Conservation (phyloP, 37 sponge, comb jelly and placozoan genomes). For the Theonella swinhoei region DNA sequence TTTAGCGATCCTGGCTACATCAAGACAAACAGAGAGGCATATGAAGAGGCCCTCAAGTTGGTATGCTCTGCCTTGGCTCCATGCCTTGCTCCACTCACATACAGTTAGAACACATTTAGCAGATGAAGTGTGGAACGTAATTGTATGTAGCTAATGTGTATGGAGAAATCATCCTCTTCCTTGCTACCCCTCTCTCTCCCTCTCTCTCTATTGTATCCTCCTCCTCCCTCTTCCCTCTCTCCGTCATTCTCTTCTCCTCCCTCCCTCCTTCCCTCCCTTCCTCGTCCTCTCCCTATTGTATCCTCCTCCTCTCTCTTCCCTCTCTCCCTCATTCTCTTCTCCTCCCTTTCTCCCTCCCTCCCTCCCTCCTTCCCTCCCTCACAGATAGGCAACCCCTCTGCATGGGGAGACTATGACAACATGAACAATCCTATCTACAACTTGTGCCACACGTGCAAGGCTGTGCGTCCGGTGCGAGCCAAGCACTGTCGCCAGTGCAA, state of each 20-base stretch:
- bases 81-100: not conserved
- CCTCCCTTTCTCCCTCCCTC: not conserved
- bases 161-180: too few relatives aligned
- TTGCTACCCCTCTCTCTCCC: too few relatives aligned
- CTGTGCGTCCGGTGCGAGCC: slow-evolving; percentile 79
- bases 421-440: slow-evolving; percentile 83
- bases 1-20: slow-evolving; percentile 81
- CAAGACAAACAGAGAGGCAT: slow-evolving; percentile 51
- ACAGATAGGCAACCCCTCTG: slow-evolving; percentile 76
- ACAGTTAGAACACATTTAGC: not conserved
- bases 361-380: not conserved
- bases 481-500: slow-evolving; percentile 91
- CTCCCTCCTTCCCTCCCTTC: not conserved
- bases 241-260: too few relatives aligned
- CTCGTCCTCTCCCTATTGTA: not conserved
- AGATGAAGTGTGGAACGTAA: not conserved
- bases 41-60: slow-evolving; percentile 77
- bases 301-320: too few relatives aligned
- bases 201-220: not conserved
- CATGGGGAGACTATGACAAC: slow-evolving; percentile 79
- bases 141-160: too few relatives aligned
- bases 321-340: not conserved
- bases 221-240: not conserved
- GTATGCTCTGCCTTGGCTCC: too few relatives aligned
- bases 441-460: slow-evolving; percentile 90